A percentile compares a stretch with the other conserved stretches of the same genome.
Conservation (phyloP, 2,888 invertebrate genomes). For the Saturnia pavonia region DNA sequence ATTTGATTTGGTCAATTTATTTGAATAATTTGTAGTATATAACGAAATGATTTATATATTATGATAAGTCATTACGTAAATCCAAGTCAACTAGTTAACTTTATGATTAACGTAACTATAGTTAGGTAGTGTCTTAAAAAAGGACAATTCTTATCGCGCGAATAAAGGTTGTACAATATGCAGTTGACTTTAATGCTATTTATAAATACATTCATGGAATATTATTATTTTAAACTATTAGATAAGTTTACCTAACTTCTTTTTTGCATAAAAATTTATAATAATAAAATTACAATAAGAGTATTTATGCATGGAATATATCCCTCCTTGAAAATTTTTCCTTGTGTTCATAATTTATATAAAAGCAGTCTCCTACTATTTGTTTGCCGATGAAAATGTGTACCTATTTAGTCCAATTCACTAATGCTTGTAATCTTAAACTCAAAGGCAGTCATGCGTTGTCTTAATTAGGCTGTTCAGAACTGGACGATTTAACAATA, state of each 20-base stretch:
- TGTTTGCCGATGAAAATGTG: slow-evolving; percentile 62
- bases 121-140: slow-evolving; percentile 74
- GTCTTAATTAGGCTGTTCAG: slow-evolving; percentile 59
- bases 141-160: slow-evolving; percentile 72
- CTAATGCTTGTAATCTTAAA: slow-evolving; percentile 46
- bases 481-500: slow-evolving; percentile 64
- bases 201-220: slow-evolving; percentile 76
- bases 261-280: slow-evolving; percentile 45
- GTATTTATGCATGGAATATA: slow-evolving; percentile 48
- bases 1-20: slow-evolving; percentile 79
- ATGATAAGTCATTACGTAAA: slow-evolving; percentile 70
- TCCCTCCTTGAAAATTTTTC: slow-evolving; percentile 64
- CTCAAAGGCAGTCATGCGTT: slow-evolving; percentile 55
- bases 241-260: slow-evolving; percentile 38
- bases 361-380: slow-evolving; percentile 81
- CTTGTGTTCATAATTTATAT: slow-evolving; percentile 67
- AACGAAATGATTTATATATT: slow-evolving; percentile 82
- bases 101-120: slow-evolving; percentile 76
- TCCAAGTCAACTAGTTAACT: slow-evolving; percentile 77
- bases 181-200: slow-evolving; percentile 64
- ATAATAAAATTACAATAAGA: slow-evolving; percentile 43
- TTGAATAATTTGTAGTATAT: slow-evolving; percentile 79
- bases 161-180: slow-evolving; percentile 73
- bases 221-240: slow-evolving; percentile 44
- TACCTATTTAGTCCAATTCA: slow-evolving; percentile 49